Conservation (phyloP, 1,140 invertebrate species). For the Drosophila sp. region DNA sequence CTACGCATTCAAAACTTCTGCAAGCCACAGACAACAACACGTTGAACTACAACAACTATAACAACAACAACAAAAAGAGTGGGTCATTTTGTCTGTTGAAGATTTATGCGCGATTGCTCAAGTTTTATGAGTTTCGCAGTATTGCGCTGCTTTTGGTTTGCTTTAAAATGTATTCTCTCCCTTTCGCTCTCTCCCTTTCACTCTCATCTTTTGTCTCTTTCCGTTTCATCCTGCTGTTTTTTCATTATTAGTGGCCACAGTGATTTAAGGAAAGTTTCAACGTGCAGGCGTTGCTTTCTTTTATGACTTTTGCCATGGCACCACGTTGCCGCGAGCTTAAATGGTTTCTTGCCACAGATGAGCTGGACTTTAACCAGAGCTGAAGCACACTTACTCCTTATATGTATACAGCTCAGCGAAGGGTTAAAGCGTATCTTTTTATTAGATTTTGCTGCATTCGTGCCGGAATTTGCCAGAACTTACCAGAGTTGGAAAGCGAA, state of each 20-base stretch:
- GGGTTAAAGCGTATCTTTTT: slow-evolving; percentile 34
- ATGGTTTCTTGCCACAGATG: slow-evolving; percentile 16
- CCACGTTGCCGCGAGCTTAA: slow-evolving; percentile 26
- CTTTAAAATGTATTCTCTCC: slow-evolving; percentile 35
- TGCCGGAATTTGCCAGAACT: slow-evolving; percentile 19
- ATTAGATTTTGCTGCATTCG: slow-evolving; percentile 30
- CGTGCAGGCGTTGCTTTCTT: slow-evolving; percentile 23
- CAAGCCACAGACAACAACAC: slow-evolving; percentile 23
- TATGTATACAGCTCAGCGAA: background rate
- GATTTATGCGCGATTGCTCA: slow-evolving; percentile 62
- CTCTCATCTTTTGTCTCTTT: background rate
- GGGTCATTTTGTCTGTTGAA: slow-evolving; percentile 62
- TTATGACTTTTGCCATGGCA: slow-evolving; percentile 43
- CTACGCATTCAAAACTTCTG: slow-evolving; percentile 33
- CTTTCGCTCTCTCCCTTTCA: background rate
- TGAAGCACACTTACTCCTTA: slow-evolving; percentile 20
- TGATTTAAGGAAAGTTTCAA: slow-evolving; percentile 43
- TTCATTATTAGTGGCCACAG: slow-evolving; percentile 40
- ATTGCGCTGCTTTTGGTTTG: slow-evolving; percentile 29
- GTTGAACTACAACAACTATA: background rate
- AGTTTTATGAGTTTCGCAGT: slow-evolving; percentile 55
- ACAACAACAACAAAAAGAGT: slow-evolving; percentile 30
- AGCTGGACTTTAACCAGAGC: slow-evolving; percentile 20
- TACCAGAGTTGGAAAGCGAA: slow-evolving; percentile 11
- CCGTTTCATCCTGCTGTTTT: background rate